These are phyloP conservation scores for Amblyjoppa proteus DNA, from an alignment of 2,888 invertebrate genomes.

Conservation along the genomic window DNA sequence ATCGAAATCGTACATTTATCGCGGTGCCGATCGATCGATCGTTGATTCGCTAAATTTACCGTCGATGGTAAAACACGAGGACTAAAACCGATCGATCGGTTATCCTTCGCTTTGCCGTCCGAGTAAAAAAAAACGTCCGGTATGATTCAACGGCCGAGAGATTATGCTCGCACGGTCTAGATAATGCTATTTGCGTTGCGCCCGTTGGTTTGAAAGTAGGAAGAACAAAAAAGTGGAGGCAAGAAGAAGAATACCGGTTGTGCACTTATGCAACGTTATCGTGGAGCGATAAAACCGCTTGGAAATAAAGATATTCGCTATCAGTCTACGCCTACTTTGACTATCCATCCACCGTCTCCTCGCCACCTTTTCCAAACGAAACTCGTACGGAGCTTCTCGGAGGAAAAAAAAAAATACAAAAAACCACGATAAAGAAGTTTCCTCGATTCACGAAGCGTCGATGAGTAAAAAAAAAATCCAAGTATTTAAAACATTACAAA, in stretches of 20 bases:
- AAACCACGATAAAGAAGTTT: neutral
- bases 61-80: neutral
- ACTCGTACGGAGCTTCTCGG: neutral
- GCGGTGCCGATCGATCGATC: neutral
- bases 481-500: neutral
- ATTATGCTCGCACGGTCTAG: conserved; percentile 27
- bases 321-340: conserved; percentile 74
- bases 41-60: neutral
- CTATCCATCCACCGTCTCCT: conserved; percentile 41
- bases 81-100: neutral
- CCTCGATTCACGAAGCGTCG: neutral
- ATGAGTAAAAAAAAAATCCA: neutral
- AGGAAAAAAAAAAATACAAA: conserved; percentile 4
- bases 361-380: conserved; percentile 8
- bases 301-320: conserved; percentile 75
- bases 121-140: conserved; percentile 18
- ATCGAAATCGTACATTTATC: neutral
- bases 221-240: conserved; percentile 12
- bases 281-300: conserved; percentile 59
- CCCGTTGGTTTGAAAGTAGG: conserved; percentile 26
- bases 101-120: neutral
- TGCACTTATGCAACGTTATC: conserved; percentile 62
- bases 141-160: conserved; percentile 27
- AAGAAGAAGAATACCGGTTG: conserved; percentile 55
- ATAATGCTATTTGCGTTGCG: conserved; percentile 49